A percentile compares a stretch with the other conserved stretches of the same genome.
Evolutionary conservation across 2,113 vertebrate genomes (phyloP).

Genomic region (Campylomormyrus numenius): DNA sequence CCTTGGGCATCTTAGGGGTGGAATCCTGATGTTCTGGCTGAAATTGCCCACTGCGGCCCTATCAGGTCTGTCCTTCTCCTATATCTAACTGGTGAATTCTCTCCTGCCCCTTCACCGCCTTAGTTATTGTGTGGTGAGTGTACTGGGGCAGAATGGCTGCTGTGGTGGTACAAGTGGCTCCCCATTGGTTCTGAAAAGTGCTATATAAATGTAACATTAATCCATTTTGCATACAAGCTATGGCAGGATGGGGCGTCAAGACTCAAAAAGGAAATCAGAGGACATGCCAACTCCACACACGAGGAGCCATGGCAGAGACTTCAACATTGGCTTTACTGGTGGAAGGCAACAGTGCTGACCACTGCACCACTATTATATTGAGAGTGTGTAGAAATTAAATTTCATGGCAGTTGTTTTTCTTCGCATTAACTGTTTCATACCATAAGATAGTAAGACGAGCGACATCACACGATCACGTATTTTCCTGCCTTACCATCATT

Average conservation of each 20-base stretch:
- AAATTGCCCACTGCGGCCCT: background rate
- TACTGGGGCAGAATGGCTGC: too few relatives aligned
- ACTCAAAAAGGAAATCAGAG: background rate
- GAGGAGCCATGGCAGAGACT: background rate
- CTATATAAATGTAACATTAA: background rate
- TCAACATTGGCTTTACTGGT: background rate
- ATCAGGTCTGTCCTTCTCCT: background rate
- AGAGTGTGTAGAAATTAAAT: background rate
- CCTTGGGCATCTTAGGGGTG: background rate
- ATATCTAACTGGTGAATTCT: background rate
- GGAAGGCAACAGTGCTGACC: background rate
- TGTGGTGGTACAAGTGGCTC: background rate
- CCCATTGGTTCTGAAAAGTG: background rate
- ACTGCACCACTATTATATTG: background rate
- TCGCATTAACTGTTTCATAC: background rate
- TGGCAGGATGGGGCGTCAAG: background rate
- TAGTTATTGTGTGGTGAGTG: too few relatives aligned
- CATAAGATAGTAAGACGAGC: background rate
- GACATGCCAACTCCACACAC: background rate
- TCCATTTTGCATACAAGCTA: background rate
- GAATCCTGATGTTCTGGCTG: background rate
- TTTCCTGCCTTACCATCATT: constrained; percentile 68
- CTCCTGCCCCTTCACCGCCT: too few relatives aligned
- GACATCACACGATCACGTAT: background rate
- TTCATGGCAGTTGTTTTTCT: background rate